A percentile compares a stretch with the other conserved stretches of the same genome.
Evolutionary conservation across 2,888 invertebrate genomes (phyloP).

Genomic region (Limnephilus auricula): DNA sequence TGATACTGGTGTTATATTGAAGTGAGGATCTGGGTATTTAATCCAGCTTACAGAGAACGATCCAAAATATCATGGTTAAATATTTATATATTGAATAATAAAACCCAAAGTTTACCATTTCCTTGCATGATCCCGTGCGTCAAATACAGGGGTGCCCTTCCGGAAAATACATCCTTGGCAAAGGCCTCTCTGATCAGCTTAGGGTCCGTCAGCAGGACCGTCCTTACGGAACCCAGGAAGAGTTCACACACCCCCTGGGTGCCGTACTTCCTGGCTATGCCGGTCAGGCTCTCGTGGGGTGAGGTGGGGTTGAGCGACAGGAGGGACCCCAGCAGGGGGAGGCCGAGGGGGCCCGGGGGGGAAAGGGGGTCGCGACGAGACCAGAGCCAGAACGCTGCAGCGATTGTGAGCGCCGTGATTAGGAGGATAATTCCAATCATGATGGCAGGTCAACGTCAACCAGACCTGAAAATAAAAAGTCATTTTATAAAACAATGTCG

Average conservation of each 20-base stretch:
- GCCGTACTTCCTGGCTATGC: conserved; percentile 84
- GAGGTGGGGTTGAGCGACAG: conserved; percentile 82
- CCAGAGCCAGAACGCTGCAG: conserved; percentile 71
- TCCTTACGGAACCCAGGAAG: conserved; percentile 84
- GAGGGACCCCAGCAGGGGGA: conserved; percentile 89
- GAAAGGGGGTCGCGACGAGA: conserved; percentile 74
- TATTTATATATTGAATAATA: not conserved
- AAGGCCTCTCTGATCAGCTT: conserved; percentile 85
- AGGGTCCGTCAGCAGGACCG: conserved; percentile 88
- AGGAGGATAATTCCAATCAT: not conserved
- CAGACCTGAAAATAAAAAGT: not conserved
- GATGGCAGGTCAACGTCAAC: not conserved
- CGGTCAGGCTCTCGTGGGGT: conserved; percentile 85
- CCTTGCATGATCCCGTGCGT: conserved; percentile 94
- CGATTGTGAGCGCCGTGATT: conserved; percentile 69
- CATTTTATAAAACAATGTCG: too few species aligned
- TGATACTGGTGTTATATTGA: not conserved
- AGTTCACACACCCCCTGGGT: conserved; percentile 81
- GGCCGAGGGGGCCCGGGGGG: conserved; percentile 88
- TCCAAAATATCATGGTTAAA: not conserved
- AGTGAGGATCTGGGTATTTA: not conserved
- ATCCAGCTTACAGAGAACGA: too few species aligned
- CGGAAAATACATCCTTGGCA: conserved; percentile 84
- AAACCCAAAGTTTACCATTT: conserved; percentile 79
- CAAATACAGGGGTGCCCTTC: conserved; percentile 88